Conservation (phyloP, 2,113 vertebrate genomes). For the human (Homo sapiens) region GRCh38 chr2:119681001-119681500, state of each 20-base stretch:
- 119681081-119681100: constrained; percentile 84
- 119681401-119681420: constrained; percentile 87
- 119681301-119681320: constrained; percentile 94
- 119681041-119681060: constrained; percentile 89
- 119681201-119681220: constrained; percentile 81
- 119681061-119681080: constrained; percentile 82
- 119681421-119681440: constrained; percentile 87
- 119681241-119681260: constrained; percentile 89
- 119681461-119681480: constrained; percentile 84
- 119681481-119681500: constrained; percentile 87
- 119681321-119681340: constrained; percentile 89
- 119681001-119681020: constrained; percentile 84
- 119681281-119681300: constrained; percentile 88
- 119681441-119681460: constrained; percentile 80
- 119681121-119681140: constrained; percentile 93
- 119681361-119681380: constrained; percentile 88
- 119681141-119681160: constrained; percentile 88
- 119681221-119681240: constrained; percentile 88
- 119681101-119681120: constrained; percentile 92
- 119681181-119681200: constrained; percentile 86
- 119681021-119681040: constrained; percentile 38
- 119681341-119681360: constrained; percentile 80
- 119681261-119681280: constrained; percentile 84
- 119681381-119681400: constrained; percentile 87
- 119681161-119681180: constrained; percentile 92